Evolutionary conservation across 2,888 invertebrate species (phyloP).

Genomic region (Noctua pronuba): DNA sequence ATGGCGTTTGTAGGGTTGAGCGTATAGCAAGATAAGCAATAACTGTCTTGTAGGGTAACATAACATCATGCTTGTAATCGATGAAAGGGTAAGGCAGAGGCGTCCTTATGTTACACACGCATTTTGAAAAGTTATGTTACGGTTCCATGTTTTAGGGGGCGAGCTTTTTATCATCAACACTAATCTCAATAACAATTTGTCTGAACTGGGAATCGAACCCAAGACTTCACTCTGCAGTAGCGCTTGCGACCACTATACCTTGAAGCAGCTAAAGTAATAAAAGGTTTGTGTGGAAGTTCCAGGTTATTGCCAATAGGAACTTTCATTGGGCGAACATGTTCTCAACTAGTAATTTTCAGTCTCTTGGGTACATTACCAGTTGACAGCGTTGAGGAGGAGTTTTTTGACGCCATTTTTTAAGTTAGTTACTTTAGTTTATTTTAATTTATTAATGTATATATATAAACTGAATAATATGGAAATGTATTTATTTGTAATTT

Average conservation of each 20-base stretch:
- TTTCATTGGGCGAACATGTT: background rate
- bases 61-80: background rate
- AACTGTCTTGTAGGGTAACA: background rate
- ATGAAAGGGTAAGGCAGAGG: background rate
- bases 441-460: no score
- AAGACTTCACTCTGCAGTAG: background rate
- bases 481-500: no score
- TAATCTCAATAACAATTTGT: background rate
- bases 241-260: background rate
- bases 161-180: background rate
- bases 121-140: background rate
- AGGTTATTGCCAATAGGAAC: background rate
- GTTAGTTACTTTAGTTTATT: no score
- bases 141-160: background rate
- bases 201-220: background rate
- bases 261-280: background rate
- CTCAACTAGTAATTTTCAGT: no score
- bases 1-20: conserved; percentile 14
- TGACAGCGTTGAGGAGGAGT: no score
- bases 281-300: background rate
- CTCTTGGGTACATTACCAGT: no score
- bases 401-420: no score
- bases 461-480: no score
- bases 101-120: background rate
- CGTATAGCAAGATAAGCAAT: no score